Evolutionary conservation across 1,140 invertebrate species (phyloP).

Genomic region (Rhagoletis zephyria): DNA sequence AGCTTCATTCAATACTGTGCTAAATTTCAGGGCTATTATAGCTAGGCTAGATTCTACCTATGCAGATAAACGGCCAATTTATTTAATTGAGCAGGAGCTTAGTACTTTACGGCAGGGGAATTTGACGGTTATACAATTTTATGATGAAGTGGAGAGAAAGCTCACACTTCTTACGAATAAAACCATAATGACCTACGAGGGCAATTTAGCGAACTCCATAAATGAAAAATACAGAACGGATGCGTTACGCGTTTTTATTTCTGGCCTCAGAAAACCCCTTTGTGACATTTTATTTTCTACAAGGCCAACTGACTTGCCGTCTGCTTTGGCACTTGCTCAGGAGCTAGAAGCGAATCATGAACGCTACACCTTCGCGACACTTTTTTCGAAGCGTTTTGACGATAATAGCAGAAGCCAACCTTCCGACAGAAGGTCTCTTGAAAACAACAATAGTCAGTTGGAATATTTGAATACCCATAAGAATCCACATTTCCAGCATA

Average conservation of each 20-base stretch:
- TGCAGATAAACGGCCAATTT: constrained; percentile 57
- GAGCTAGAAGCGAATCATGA: constrained; percentile 56
- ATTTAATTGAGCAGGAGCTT: constrained; percentile 59
- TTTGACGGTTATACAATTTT: constrained; percentile 55
- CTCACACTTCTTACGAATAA: constrained; percentile 60
- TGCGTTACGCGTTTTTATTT: constrained; percentile 55
- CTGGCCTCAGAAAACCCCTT: constrained; percentile 34
- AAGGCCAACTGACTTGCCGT: constrained; percentile 22
- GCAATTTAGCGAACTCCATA: not conserved
- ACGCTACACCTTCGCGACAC: constrained; percentile 53
- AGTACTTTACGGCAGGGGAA: constrained; percentile 56
- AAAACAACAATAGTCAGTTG: constrained; percentile 25
- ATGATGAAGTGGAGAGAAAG: constrained; percentile 60
- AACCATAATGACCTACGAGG: constrained; percentile 55
- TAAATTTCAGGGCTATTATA: constrained; percentile 60
- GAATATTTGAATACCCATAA: constrained; percentile 38
- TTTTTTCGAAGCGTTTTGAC: constrained; percentile 50
- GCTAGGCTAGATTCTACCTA: constrained; percentile 59
- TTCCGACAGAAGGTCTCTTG: constrained; percentile 34
- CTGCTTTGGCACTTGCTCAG: constrained; percentile 55
- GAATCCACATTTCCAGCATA: constrained; percentile 40
- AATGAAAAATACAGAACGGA: constrained; percentile 54
- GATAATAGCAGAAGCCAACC: constrained; percentile 20
- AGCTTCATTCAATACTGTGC: constrained; percentile 56
- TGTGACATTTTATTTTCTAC: constrained; percentile 53